These are phyloP conservation scores for Mythimna albipuncta DNA, from an alignment of 2,888 invertebrate genomes.

Conservation along the genomic window DNA sequence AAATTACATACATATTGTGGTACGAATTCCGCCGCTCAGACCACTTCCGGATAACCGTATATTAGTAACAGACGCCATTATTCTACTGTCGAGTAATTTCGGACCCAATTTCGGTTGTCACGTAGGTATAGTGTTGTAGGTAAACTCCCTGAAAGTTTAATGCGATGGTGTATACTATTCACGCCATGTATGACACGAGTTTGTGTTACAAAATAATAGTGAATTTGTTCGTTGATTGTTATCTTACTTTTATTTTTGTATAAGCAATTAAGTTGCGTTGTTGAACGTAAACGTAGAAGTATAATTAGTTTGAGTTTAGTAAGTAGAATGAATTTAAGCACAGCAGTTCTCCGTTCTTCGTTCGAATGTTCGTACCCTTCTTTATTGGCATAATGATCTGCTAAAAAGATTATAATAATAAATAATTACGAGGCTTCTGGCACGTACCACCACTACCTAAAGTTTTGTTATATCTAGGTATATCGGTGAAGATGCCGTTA, in stretches of 20 bases:
- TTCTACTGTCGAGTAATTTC: slow-evolving; percentile 71
- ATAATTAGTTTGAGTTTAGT: background rate
- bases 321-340: background rate
- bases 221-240: slow-evolving; percentile 50
- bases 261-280: slow-evolving; percentile 22
- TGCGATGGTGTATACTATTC: slow-evolving; percentile 62
- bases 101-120: slow-evolving; percentile 72
- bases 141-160: slow-evolving; percentile 73
- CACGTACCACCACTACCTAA: background rate
- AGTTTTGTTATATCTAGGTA: slow-evolving; percentile 18
- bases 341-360: background rate
- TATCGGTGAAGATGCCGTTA: slow-evolving; percentile 45
- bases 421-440: background rate
- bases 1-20: slow-evolving; percentile 68
- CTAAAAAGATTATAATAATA: background rate
- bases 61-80: slow-evolving; percentile 73
- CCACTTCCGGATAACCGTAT: slow-evolving; percentile 74
- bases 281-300: background rate
- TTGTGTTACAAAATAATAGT: slow-evolving; percentile 53
- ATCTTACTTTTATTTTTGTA: slow-evolving; percentile 38
- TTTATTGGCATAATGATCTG: background rate
- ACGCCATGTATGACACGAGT: slow-evolving; percentile 55
- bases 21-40: slow-evolving; percentile 68
- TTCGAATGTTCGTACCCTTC: background rate
- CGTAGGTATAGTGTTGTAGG: slow-evolving; percentile 63